Percentiles rank a stretch among this genome's conserved stretches.
These are phyloP conservation scores for Drosophila robusta DNA, from an alignment of 2,888 invertebrate species.

Conservation along the genomic window DNA sequence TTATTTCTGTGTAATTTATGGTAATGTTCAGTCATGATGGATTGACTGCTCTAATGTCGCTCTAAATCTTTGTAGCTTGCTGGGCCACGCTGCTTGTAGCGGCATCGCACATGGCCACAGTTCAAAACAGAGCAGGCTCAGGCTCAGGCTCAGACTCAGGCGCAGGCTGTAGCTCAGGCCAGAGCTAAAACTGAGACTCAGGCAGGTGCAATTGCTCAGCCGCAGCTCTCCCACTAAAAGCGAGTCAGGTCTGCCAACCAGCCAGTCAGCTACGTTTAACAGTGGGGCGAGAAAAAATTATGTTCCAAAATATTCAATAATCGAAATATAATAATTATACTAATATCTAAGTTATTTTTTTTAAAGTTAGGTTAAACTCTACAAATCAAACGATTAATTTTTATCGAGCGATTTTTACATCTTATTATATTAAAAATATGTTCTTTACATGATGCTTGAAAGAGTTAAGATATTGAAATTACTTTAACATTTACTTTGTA, in stretches of 20 bases:
- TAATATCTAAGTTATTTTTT: too few relatives aligned
- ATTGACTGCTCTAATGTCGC: conserved; percentile 86
- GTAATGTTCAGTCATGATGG: conserved; percentile 86
- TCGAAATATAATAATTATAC: background rate
- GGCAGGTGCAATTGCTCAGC: conserved; percentile 75
- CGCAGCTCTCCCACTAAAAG: conserved; percentile 72
- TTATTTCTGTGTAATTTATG: conserved; percentile 86
- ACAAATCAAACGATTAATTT: too few relatives aligned
- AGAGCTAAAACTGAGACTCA: conserved; percentile 37
- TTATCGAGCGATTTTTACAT: too few relatives aligned
- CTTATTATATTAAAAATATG: too few relatives aligned
- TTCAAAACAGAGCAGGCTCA: conserved; percentile 54
- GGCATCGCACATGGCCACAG: conserved; percentile 66
- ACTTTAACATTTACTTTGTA: too few relatives aligned
- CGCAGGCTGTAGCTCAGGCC: conserved; percentile 8
- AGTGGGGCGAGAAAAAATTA: conserved; percentile 31
- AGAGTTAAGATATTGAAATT: too few relatives aligned
- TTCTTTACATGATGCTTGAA: too few relatives aligned
- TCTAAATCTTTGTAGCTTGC: conserved; percentile 84
- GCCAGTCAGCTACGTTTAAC: conserved; percentile 48
- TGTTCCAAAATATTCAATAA: background rate
- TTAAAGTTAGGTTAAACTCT: too few relatives aligned
- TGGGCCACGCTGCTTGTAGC: conserved; percentile 64
- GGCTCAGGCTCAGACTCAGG: conserved; percentile 23
- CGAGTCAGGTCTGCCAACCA: conserved; percentile 44